These are phyloP conservation scores for Plagodis pulveraria DNA, from an alignment of 2,888 invertebrate genomes.

Conservation along the genomic window DNA sequence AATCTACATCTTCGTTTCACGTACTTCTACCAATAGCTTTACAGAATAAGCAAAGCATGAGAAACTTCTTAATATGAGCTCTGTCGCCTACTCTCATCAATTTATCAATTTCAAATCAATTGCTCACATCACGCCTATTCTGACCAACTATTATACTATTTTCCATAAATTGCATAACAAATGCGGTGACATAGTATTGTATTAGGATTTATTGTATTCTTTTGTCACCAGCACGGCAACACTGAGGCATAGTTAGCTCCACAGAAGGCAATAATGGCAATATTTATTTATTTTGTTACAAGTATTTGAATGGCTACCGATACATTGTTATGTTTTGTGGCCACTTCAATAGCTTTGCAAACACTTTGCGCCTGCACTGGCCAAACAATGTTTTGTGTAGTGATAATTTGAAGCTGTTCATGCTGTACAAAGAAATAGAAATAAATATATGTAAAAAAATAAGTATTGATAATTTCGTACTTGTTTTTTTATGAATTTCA, in stretches of 20 bases:
- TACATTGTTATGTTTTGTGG: slow-evolving; percentile 56
- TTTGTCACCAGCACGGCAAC: slow-evolving; percentile 66
- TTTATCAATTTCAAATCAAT: slow-evolving; percentile 23
- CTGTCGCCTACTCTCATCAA: neutral
- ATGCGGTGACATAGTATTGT: slow-evolving; percentile 73
- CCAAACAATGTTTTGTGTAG: slow-evolving; percentile 38
- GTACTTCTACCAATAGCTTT: neutral
- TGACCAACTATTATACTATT: slow-evolving; percentile 52
- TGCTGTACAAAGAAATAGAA: neutral
- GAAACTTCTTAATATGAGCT: neutral
- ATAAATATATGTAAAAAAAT: too few species aligned
- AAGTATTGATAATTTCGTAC: too few species aligned
- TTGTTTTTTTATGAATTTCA: too few species aligned
- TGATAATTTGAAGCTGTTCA: slow-evolving; percentile 37
- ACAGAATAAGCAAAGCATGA: slow-evolving; percentile 4
- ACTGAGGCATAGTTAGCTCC: slow-evolving; percentile 57
- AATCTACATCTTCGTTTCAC: neutral
- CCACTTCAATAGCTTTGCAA: slow-evolving; percentile 54
- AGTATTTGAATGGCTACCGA: slow-evolving; percentile 52
- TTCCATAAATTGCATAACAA: slow-evolving; percentile 77
- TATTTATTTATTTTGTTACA: slow-evolving; percentile 70
- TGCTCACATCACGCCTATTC: slow-evolving; percentile 52
- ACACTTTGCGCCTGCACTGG: slow-evolving; percentile 45
- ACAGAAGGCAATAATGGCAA: slow-evolving; percentile 59
- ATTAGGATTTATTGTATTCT: slow-evolving; percentile 75